A percentile compares a stretch with the other conserved stretches of the same genome.
Conservation (phyloP, 2,113 vertebrate species). For the Recurvirostra avosetta region DNA sequence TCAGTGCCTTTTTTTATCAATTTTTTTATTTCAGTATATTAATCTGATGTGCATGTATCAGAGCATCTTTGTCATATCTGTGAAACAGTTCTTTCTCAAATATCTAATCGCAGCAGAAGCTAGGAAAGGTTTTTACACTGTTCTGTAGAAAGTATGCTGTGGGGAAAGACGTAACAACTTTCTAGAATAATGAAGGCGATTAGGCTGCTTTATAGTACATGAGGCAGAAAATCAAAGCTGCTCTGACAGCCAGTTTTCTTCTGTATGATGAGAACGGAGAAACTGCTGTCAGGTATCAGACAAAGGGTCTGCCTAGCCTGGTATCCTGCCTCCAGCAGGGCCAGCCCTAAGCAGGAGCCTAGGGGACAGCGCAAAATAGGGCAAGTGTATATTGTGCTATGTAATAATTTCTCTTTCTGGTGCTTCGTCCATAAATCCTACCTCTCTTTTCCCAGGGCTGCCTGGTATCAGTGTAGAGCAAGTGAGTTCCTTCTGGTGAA, state of each 20-base stretch:
- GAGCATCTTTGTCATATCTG: not conserved
- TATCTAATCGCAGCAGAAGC: conserved; percentile 42
- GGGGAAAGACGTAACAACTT: not conserved
- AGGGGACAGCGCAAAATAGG: not conserved
- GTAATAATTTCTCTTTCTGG: not conserved
- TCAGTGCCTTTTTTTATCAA: not conserved
- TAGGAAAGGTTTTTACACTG: not conserved
- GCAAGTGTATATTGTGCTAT: not conserved
- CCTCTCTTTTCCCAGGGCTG: not conserved
- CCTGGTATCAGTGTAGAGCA: not conserved
- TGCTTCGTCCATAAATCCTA: not conserved
- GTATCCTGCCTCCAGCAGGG: not conserved
- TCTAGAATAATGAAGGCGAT: not conserved
- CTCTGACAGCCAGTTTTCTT: not conserved
- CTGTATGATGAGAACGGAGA: not conserved
- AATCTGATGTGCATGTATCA: not conserved
- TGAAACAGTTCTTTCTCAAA: not conserved
- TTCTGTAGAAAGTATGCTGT: not conserved
- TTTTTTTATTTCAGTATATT: not conserved
- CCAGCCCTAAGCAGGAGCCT: not conserved
- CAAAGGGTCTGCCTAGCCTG: not conserved
- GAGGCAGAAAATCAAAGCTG: not conserved
- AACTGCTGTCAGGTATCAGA: not conserved
- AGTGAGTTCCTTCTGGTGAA: not conserved
- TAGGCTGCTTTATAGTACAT: not conserved